phyloP scores from a whole-genome alignment of 2,888 invertebrate species.

The Gerris lacustris region DNA sequence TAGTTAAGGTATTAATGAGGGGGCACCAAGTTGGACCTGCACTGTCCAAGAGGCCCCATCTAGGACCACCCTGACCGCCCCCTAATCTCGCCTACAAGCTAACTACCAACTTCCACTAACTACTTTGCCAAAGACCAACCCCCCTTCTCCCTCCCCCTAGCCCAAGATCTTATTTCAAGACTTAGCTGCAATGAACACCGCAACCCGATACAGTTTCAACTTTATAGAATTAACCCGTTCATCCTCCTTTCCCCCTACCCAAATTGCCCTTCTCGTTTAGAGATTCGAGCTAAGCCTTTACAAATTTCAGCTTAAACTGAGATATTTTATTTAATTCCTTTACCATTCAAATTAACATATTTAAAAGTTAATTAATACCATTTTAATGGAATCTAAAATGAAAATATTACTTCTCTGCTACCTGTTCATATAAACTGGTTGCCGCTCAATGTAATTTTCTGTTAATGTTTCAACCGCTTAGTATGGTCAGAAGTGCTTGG shows the following conservation, averaged over 20 bases:
- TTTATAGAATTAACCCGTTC: slow-evolving; percentile 1
- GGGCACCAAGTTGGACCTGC: background rate
- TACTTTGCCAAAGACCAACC: slow-evolving; percentile 2
- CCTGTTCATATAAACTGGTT: too few relatives aligned
- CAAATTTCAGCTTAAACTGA: background rate
- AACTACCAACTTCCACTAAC: background rate
- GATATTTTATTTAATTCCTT: background rate
- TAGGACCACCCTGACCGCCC: background rate
- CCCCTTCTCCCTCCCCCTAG: background rate
- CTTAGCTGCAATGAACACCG: slow-evolving; percentile 5
- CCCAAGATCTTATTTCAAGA: slow-evolving; percentile 1
- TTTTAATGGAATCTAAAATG: too few relatives aligned
- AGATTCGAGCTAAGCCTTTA: background rate
- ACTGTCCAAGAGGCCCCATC: background rate
- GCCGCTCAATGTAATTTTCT: too few relatives aligned
- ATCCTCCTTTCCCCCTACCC: background rate
- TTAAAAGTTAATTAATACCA: too few relatives aligned
- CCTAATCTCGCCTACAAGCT: background rate
- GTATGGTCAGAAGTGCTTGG: too few relatives aligned
- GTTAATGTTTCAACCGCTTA: too few relatives aligned
- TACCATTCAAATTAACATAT: background rate
- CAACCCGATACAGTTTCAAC: slow-evolving; percentile 1
- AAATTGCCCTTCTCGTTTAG: slow-evolving; percentile 3
- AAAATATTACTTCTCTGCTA: too few relatives aligned
- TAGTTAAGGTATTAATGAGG: slow-evolving; percentile 5